Evolutionary conservation across 2,113 vertebrate species (phyloP), one percentile per base, ranked within the genome.

Genomic region (Chamaea fasciata): DNA sequence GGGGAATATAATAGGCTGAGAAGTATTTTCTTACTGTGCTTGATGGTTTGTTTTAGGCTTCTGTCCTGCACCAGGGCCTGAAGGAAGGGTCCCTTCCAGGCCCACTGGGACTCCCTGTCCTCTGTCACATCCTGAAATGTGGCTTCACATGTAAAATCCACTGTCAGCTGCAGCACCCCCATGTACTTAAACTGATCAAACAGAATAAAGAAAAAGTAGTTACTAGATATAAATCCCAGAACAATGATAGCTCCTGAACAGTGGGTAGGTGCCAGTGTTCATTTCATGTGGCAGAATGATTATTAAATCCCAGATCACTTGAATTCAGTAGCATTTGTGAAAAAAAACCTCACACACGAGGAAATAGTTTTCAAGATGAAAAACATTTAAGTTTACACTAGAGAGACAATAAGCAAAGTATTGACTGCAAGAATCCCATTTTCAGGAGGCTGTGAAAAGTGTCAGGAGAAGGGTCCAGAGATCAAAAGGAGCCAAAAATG

Each of bases 361-460:
- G 70, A 89, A 96, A 76, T 53, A 46, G 63, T 69, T 92, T 94
- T 91, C 9, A 15, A 78, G 83, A 90, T 89, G 12, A 63, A 92
- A 92, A 95, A 55, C 57, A 14, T 68, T 64, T 44, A 62, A 39
- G 67, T 94, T 95, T 92, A 95, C 89, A 88, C 78, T 80, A 55
- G 63, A 91, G 94, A 95, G 90, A 95, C 89, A 90, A 69, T 74
- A 92, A 94, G 87, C 81, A 92, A 91, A 79, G 86, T 82, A 91
- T 71, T 94, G 91, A 92, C 84, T 89, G 77, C 26, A 50, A 80
- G 84, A 91, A 91, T 91, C 84, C 67, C 82, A 57, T 94, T 92
- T 95, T 94, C 94, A 92, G 70, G 84, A 91, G 84, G 63, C 89
- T 94, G 91, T 94, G 90, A 94, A 91, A 95, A 96, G 83, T 59